phyloP scores from a whole-genome alignment of 2,888 invertebrate species.

The Xanthostigma xanthostigma region DNA sequence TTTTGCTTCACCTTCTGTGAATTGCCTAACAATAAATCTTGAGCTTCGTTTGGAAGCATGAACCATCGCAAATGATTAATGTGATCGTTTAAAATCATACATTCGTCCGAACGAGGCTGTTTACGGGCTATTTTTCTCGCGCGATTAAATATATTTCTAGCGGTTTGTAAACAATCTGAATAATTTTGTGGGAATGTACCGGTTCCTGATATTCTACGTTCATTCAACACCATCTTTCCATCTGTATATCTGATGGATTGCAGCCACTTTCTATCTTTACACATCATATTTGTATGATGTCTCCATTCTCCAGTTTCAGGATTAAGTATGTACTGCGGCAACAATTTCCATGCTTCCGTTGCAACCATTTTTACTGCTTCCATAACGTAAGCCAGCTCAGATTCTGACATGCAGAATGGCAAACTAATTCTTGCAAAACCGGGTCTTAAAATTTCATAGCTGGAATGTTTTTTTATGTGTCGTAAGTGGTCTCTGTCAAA shows the following conservation, averaged over 20 bases:
- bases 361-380: constrained; percentile 79
- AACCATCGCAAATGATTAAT: constrained; percentile 71
- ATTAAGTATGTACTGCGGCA: constrained; percentile 78
- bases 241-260: constrained; percentile 59
- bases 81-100: constrained; percentile 51
- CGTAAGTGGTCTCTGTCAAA: background rate
- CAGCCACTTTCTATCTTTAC: constrained; percentile 71
- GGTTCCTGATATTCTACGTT: constrained; percentile 53
- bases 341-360: constrained; percentile 74
- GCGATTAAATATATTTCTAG: constrained; percentile 59
- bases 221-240: constrained; percentile 60
- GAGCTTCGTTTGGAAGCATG: constrained; percentile 77
- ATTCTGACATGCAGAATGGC: constrained; percentile 70
- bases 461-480: constrained; percentile 25
- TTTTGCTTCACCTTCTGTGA: constrained; percentile 63
- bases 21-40: constrained; percentile 54
- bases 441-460: constrained; percentile 60
- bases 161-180: constrained; percentile 64
- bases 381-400: constrained; percentile 65
- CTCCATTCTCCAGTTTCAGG: constrained; percentile 82
- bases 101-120: constrained; percentile 58
- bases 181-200: constrained; percentile 59
- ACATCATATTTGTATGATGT: constrained; percentile 62
- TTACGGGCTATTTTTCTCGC: constrained; percentile 63
- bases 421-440: constrained; percentile 76